Conservation (phyloP, 2,888 invertebrate genomes). For the Trissolcus brochymenae region DNA sequence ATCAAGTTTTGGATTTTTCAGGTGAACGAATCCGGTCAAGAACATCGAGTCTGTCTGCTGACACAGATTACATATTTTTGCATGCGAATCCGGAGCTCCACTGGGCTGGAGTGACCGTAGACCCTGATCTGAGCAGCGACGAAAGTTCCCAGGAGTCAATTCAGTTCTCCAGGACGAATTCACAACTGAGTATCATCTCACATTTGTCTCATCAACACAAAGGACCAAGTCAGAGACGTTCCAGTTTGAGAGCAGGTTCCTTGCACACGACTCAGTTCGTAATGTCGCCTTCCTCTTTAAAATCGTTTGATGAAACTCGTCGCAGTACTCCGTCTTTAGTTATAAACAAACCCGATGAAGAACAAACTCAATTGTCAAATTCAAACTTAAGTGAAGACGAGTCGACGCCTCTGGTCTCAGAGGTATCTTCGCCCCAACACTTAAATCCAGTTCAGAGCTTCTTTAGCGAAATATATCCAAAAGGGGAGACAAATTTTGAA, state of each 20-base stretch:
- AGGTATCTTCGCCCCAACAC: slow-evolving; percentile 73
- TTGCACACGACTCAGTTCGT: slow-evolving; percentile 69
- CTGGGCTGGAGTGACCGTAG: slow-evolving; percentile 78
- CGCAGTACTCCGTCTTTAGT: slow-evolving; percentile 2
- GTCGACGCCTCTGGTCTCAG: slow-evolving; percentile 82
- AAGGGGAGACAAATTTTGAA: slow-evolving; percentile 58
- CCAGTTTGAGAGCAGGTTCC: slow-evolving; percentile 57
- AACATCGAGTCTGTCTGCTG: slow-evolving; percentile 68
- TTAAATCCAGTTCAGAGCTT: slow-evolving; percentile 68
- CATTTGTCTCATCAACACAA: slow-evolving; percentile 49
- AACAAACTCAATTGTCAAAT: slow-evolving; percentile 39
- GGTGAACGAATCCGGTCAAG: slow-evolving; percentile 73
- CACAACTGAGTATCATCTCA: slow-evolving; percentile 70
- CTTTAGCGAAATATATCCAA: slow-evolving; percentile 62
- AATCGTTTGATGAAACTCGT: slow-evolving; percentile 68
- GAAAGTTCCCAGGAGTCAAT: slow-evolving; percentile 75
- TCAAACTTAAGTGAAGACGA: slow-evolving; percentile 80
- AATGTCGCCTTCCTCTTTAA: slow-evolving; percentile 69
- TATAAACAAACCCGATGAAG: not conserved
- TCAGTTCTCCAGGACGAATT: slow-evolving; percentile 67
- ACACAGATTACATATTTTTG: slow-evolving; percentile 79
- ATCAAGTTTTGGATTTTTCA: slow-evolving; percentile 44
- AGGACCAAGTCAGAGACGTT: not conserved
- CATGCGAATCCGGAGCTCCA: slow-evolving; percentile 78
- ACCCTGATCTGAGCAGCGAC: slow-evolving; percentile 74